Conservation (phyloP, 2,888 invertebrate species). For the Chloroclysta siterata region DNA sequence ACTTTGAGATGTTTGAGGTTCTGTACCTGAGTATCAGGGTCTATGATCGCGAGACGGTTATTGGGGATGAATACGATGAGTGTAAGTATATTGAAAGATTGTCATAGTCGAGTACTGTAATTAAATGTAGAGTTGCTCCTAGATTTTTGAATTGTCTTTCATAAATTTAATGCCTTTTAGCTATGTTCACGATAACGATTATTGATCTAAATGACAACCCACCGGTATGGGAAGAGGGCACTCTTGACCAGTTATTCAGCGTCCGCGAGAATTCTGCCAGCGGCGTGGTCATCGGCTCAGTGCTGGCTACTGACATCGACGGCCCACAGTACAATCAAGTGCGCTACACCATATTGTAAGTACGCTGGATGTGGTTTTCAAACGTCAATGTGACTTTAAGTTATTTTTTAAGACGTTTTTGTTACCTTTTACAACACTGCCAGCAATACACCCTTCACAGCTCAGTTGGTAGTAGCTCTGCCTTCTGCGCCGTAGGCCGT, state of each 20-base stretch:
- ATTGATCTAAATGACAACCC: conserved; percentile 87
- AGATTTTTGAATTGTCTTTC: not conserved
- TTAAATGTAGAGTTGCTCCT: no score
- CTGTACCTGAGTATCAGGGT: conserved; percentile 82
- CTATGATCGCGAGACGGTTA: conserved; percentile 76
- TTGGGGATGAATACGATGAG: conserved; percentile 76
- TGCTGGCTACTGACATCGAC: conserved; percentile 86
- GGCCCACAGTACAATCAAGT: conserved; percentile 85
- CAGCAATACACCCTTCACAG: no score
- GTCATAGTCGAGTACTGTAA: no score
- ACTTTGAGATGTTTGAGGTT: conserved; percentile 86
- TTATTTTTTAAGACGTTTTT: no score
- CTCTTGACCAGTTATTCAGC: conserved; percentile 65
- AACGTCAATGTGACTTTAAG: no score
- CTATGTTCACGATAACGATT: conserved; percentile 84
- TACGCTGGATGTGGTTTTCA: conserved; percentile 26
- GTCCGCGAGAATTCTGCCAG: conserved; percentile 82
- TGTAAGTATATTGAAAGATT: conserved; percentile 64
- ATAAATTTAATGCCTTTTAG: conserved; percentile 57
- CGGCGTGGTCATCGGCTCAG: conserved; percentile 82
- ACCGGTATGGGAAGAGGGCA: conserved; percentile 81
- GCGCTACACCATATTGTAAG: conserved; percentile 82
- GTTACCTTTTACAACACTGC: no score
- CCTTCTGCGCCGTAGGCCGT: no score
- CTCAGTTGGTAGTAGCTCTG: no score